phyloP scores from a whole-genome alignment of 2,113 vertebrate genomes.

The Chaetodon trifascialis region DNA sequence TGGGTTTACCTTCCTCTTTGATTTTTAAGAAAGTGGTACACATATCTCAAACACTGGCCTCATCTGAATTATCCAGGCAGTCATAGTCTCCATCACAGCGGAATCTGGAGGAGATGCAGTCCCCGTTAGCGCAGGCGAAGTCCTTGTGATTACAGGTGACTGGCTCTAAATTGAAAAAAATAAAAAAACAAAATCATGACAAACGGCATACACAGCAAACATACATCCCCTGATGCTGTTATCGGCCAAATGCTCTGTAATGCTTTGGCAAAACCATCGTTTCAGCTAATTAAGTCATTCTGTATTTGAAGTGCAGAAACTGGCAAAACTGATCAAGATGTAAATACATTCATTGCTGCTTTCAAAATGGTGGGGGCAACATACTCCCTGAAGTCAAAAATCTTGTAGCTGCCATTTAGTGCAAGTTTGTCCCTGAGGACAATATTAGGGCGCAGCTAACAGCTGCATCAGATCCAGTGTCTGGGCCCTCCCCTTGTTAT shows the following conservation, averaged over 20 bases:
- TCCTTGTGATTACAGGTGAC: constrained; percentile 96
- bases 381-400: constrained; percentile 57
- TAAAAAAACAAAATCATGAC: not conserved
- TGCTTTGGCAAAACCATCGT: constrained; percentile 41
- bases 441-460: constrained; percentile 73
- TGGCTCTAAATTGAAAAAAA: constrained; percentile 84
- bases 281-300: constrained; percentile 69
- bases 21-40: constrained; percentile 7
- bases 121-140: constrained; percentile 93
- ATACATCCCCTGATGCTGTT: constrained; percentile 10
- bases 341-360: constrained; percentile 69
- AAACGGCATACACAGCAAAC: constrained; percentile 28
- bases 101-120: constrained; percentile 95
- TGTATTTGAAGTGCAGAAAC: constrained; percentile 59
- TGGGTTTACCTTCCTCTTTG: constrained; percentile 11
- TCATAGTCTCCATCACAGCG: constrained; percentile 98
- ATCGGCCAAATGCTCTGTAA: constrained; percentile 38
- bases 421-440: constrained; percentile 66
- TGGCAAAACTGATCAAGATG: constrained; percentile 70
- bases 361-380: constrained; percentile 44
- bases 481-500: constrained; percentile 74
- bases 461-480: constrained; percentile 72
- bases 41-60: constrained; percentile 84
- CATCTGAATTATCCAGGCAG: constrained; percentile 96
- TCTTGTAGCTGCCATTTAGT: constrained; percentile 68